These are phyloP conservation scores for Odontamblyopus rebecca DNA, from an alignment of 2,797 vertebrate species.

Conservation along the genomic window DNA sequence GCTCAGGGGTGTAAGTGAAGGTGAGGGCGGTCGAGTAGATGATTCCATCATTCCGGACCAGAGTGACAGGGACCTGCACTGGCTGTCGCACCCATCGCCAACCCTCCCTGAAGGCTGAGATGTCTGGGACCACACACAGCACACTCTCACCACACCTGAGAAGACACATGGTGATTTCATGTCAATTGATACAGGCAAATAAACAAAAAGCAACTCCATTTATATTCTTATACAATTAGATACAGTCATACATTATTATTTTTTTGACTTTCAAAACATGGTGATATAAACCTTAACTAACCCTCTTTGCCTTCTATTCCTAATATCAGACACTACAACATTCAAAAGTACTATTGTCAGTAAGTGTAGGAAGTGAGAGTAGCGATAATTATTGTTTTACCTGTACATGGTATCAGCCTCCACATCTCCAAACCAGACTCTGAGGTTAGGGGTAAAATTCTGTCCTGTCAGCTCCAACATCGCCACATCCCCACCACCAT, in stretches of 20 bases:
- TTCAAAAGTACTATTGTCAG: neutral
- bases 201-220: neutral
- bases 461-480: constrained; percentile 99
- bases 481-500: constrained; percentile 96
- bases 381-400: constrained; percentile 37
- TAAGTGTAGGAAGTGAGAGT: neutral
- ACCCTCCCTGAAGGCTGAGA: constrained; percentile 97
- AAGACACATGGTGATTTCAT: neutral
- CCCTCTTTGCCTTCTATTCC: too few relatives aligned
- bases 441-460: constrained; percentile 96
- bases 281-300: neutral
- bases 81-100: constrained; percentile 98
- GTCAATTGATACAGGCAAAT: neutral
- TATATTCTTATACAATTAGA: neutral
- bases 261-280: neutral
- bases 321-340: too few relatives aligned
- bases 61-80: constrained; percentile 96
- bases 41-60: constrained; percentile 96
- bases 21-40: constrained; percentile 98
- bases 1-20: constrained; percentile 98
- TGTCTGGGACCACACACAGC: constrained; percentile 97
- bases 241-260: neutral
- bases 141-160: constrained; percentile 94
- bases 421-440: constrained; percentile 98
- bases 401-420: constrained; percentile 99